Conservation (phyloP, 1,140 invertebrate species). For the Pemphigus obesinymphae region DNA sequence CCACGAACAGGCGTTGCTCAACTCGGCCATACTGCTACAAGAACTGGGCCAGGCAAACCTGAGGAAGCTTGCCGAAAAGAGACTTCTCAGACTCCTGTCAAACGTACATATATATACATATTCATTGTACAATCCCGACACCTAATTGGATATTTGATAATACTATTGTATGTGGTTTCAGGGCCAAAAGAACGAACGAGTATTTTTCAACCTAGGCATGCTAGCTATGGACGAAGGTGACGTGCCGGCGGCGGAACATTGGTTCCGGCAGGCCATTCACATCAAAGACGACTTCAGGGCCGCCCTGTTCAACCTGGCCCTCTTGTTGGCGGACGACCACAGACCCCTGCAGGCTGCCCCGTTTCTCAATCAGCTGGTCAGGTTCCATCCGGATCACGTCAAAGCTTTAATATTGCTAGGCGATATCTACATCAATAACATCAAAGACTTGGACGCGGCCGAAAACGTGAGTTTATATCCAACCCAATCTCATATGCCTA, state of each 20-base stretch:
- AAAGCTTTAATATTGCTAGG: constrained; percentile 91
- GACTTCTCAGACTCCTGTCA: constrained; percentile 73
- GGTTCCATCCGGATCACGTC: constrained; percentile 87
- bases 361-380: constrained; percentile 84
- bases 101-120: constrained; percentile 61
- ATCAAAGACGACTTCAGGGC: constrained; percentile 82
- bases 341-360: constrained; percentile 86
- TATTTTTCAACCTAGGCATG: constrained; percentile 94
- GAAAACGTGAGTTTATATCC: constrained; percentile 66
- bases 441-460: constrained; percentile 88
- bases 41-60: constrained; percentile 75
- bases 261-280: constrained; percentile 80
- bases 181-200: constrained; percentile 73
- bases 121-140: too few species aligned
- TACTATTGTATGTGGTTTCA: constrained; percentile 47
- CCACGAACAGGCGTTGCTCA: constrained; percentile 89
- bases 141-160: background rate
- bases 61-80: constrained; percentile 69
- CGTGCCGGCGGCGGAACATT: constrained; percentile 78
- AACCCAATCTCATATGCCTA: background rate
- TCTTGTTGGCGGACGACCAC: constrained; percentile 81
- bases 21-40: constrained; percentile 91
- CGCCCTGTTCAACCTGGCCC: constrained; percentile 89
- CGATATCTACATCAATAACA: constrained; percentile 94
- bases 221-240: constrained; percentile 91